A percentile compares a stretch with the other conserved stretches of the same genome.
Conservation (phyloP, 2,888 invertebrate genomes). For the Dioctria linearis region DNA sequence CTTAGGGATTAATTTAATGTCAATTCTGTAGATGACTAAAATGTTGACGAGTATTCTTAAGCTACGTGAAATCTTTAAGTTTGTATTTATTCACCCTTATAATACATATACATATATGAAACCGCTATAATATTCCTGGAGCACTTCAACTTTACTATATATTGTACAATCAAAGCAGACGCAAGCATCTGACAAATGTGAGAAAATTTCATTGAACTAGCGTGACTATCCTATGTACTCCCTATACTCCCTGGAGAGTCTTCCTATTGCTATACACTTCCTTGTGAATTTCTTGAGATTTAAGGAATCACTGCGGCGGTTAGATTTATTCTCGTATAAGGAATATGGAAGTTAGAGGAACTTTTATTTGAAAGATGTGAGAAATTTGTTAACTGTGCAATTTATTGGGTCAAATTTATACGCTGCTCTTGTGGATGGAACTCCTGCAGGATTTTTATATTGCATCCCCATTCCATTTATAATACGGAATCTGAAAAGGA, state of each 20-base stretch:
- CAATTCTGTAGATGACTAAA: constrained; percentile 40
- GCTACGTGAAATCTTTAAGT: not conserved
- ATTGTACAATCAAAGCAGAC: not conserved
- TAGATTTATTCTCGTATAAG: constrained; percentile 31
- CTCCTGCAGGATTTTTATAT: constrained; percentile 20
- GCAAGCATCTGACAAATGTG: constrained; percentile 34
- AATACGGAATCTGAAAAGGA: too few relatives aligned
- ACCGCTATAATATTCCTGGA: constrained; percentile 1
- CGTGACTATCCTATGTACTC: not conserved
- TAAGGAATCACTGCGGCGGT: constrained; percentile 32
- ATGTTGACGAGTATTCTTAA: not conserved
- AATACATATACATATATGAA: too few relatives aligned
- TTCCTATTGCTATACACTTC: constrained; percentile 18
- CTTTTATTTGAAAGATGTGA: constrained; percentile 22
- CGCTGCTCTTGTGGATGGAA: not conserved
- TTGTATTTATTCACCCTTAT: too few relatives aligned
- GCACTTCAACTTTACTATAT: not conserved
- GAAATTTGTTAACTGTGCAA: constrained; percentile 39
- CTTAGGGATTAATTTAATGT: constrained; percentile 39
- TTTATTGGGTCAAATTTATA: constrained; percentile 36
- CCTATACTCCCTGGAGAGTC: constrained; percentile 34
- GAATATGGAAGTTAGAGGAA: constrained; percentile 11
- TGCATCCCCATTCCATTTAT: not conserved
- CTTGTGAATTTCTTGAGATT: constrained; percentile 38
- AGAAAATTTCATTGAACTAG: constrained; percentile 27